A percentile compares a stretch with the other conserved stretches of the same genome.
phyloP scores from a whole-genome alignment of 2,888 invertebrate genomes.

The Drosophila mayaguana region DNA sequence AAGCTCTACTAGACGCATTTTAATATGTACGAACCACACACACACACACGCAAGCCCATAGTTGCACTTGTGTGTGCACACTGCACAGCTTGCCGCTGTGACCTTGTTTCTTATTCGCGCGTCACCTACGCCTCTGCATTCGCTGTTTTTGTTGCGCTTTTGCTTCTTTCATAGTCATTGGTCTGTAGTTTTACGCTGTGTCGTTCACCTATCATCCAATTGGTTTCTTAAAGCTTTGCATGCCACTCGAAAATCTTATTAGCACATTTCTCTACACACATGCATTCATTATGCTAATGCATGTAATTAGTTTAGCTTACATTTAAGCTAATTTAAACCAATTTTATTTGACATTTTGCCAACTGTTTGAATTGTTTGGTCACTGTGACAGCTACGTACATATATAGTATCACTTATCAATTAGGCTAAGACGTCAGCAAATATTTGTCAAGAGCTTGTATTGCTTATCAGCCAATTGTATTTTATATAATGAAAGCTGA shows the following conservation, averaged over 20 bases:
- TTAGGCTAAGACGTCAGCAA: slow-evolving; percentile 17
- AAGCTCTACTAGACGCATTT: slow-evolving; percentile 56
- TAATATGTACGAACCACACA: slow-evolving; percentile 5
- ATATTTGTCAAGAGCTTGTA: slow-evolving; percentile 17
- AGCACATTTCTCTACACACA: neutral
- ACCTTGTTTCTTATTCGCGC: slow-evolving; percentile 68
- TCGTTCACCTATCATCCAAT: slow-evolving; percentile 44
- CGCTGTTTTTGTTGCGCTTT: slow-evolving; percentile 16
- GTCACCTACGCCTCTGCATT: slow-evolving; percentile 38
- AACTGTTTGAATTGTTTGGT: slow-evolving; percentile 37
- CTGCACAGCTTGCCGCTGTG: slow-evolving; percentile 59
- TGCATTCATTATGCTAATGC: neutral
- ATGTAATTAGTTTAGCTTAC: slow-evolving; percentile 6
- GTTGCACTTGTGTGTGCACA: neutral
- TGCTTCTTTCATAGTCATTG: slow-evolving; percentile 10
- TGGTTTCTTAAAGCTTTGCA: slow-evolving; percentile 13
- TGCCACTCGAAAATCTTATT: slow-evolving; percentile 11
- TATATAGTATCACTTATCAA: slow-evolving; percentile 20
- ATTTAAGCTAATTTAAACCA: slow-evolving; percentile 13
- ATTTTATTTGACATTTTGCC: slow-evolving; percentile 44
- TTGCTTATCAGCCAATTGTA: slow-evolving; percentile 16
- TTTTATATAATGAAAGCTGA: slow-evolving; percentile 23
- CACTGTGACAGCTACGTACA: slow-evolving; percentile 9
- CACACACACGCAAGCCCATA: neutral
- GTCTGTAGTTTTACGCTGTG: slow-evolving; percentile 28